Percentiles rank a stretch among this genome's conserved stretches.
These are phyloP conservation scores for Macropodus opercularis DNA, from an alignment of 2,797 vertebrate genomes.

Conservation along the genomic window DNA sequence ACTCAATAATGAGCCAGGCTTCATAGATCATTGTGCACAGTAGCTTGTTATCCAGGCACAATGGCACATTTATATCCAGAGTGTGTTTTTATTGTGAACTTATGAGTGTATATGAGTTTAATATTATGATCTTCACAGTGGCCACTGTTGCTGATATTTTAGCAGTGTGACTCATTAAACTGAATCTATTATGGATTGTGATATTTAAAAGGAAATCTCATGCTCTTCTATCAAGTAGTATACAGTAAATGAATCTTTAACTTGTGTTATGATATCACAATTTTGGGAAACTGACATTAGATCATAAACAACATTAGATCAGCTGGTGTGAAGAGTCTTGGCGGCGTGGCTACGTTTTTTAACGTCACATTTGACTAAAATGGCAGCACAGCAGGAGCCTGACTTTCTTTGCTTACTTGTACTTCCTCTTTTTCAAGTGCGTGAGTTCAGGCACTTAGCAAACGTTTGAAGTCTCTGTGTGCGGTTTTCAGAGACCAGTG, in stretches of 20 bases:
- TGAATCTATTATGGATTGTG: too few species aligned
- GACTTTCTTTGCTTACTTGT: conserved; percentile 12
- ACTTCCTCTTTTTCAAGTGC: conserved; percentile 49
- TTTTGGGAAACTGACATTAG: neutral
- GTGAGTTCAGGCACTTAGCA: conserved; percentile 44
- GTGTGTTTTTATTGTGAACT: too few species aligned
- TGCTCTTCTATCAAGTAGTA: neutral
- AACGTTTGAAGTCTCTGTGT: conserved; percentile 42
- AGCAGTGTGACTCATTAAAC: too few species aligned
- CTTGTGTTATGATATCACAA: neutral
- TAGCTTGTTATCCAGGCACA: neutral
- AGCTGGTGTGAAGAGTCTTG: neutral
- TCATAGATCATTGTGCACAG: neutral
- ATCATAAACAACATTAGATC: conserved; percentile 15
- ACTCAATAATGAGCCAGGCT: conserved; percentile 1
- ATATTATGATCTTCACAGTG: too few species aligned
- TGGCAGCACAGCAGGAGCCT: conserved; percentile 13
- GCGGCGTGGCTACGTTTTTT: neutral
- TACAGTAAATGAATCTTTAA: neutral
- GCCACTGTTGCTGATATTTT: too few species aligned
- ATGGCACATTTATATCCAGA: conserved; percentile 6
- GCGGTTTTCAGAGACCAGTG: too few species aligned
- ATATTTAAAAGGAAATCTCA: too few species aligned
- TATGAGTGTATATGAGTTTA: too few species aligned
- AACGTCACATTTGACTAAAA: conserved; percentile 21